Evolutionary conservation across 2,113 vertebrate genomes (phyloP).

Genomic region (Syngnathus typhle): DNA sequence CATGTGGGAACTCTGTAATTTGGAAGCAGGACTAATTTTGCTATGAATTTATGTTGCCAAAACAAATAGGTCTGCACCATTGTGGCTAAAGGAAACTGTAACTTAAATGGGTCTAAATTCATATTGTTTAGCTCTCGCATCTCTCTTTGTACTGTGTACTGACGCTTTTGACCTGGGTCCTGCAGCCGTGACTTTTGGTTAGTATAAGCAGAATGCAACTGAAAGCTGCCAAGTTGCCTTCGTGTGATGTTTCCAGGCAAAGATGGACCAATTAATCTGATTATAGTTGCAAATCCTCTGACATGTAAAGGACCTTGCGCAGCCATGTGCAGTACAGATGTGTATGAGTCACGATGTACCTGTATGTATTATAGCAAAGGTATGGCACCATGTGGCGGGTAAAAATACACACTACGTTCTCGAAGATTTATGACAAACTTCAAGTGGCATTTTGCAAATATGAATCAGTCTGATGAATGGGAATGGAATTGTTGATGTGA

Average conservation of each 20-base stretch:
- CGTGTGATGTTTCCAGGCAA: conserved; percentile 66
- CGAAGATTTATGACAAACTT: conserved; percentile 12
- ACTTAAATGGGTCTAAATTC: conserved; percentile 42
- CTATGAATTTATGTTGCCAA: conserved; percentile 15
- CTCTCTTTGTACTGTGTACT: background rate
- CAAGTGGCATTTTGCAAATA: conserved; percentile 31
- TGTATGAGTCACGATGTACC: conserved; percentile 55
- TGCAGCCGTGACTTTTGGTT: conserved; percentile 63
- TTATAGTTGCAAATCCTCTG: conserved; percentile 85
- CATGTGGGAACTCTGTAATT: conserved; percentile 86
- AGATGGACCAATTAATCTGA: conserved; percentile 87
- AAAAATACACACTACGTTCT: conserved; percentile 11
- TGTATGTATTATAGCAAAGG: conserved; percentile 31
- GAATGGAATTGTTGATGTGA: conserved; percentile 11
- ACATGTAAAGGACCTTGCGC: conserved; percentile 77
- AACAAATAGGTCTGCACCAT: conserved; percentile 28
- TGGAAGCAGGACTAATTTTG: conserved; percentile 63
- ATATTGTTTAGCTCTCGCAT: conserved; percentile 29
- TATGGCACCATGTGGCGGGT: conserved; percentile 6
- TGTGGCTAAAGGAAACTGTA: conserved; percentile 34
- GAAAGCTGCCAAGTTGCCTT: conserved; percentile 59
- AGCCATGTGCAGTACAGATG: conserved; percentile 91
- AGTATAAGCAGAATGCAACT: conserved; percentile 60
- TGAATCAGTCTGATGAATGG: conserved; percentile 37
- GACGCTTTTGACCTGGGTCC: conserved; percentile 54